Evolutionary conservation across 2,888 invertebrate genomes (phyloP).

Genomic region (Scelioninae gen. 1): DNA sequence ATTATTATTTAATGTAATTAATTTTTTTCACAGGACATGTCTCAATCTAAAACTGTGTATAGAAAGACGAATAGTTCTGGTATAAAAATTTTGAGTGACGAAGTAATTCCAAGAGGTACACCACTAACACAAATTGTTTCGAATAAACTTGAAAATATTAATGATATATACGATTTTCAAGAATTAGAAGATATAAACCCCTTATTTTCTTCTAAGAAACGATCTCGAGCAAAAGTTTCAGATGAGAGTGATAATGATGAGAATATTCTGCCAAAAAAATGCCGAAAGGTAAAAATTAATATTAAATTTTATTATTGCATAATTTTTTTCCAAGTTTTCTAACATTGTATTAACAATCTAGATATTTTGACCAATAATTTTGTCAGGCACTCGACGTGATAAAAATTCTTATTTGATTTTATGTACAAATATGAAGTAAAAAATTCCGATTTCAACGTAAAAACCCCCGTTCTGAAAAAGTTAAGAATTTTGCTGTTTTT

Average conservation of each 20-base stretch:
- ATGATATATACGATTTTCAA: constrained; percentile 11
- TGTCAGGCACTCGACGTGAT: too few relatives aligned
- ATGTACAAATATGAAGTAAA: too few relatives aligned
- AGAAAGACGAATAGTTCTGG: neutral
- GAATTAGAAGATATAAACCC: neutral
- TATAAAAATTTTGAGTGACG: constrained; percentile 9
- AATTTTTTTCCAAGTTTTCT: neutral
- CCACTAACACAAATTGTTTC: constrained; percentile 17
- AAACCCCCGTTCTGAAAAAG: too few relatives aligned
- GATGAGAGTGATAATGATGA: constrained; percentile 19
- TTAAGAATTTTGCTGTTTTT: constrained; percentile 5
- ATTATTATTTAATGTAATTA: constrained; percentile 9
- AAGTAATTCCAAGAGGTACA: constrained; percentile 12
- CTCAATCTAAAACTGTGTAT: neutral
- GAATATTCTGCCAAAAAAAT: constrained; percentile 28
- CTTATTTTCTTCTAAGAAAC: constrained; percentile 1
- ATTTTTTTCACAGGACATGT: constrained; percentile 9
- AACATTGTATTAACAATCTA: neutral
- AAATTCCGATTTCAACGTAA: too few relatives aligned
- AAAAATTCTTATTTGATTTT: too few relatives aligned
- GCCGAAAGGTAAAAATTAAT: constrained; percentile 29
- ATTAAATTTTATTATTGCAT: constrained; percentile 2
- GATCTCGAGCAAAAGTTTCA: constrained; percentile 6
- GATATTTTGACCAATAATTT: too few relatives aligned
- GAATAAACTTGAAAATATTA: constrained; percentile 3